Evolutionary conservation across 2,113 vertebrate species (phyloP), one percentile per base, ranked within the genome.

Genomic region (Clarias macrocephalus): DNA sequence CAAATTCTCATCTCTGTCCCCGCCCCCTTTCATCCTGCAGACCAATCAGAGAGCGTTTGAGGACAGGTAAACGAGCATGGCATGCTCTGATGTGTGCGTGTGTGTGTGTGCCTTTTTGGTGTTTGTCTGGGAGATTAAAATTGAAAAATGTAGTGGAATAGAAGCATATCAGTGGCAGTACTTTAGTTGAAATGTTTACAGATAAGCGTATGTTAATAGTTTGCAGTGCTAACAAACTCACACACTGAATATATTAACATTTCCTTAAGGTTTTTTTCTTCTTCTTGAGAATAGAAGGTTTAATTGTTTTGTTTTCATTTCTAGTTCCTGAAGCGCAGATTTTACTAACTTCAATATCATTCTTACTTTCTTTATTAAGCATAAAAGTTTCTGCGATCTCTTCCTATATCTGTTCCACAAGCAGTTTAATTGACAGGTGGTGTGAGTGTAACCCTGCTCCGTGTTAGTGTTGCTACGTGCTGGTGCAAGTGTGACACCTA

Each of bases 51-150:
- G 85, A 89, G 79, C 57, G 37, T 7, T 88, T 76, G 52, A 83
- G 52, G 85, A 88, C 91, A 94, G 92, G 94, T 94, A 93, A 93
- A 94, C 84, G 70, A 82, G 91, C 88, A 85, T 86, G 88, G 84
- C 87, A 86, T 82, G 18, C 79, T 42, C 37, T 79, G 23, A 30
- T 2, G 28, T 57, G 19, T 56, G 19, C 21, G 9, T 83, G 42
- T 60, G 8, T 75, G 21, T 60, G 8, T 75, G n/a, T 68, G 11
- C n/a, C n/a, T n/a, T 56, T 77, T 76, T 62, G 30, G 21, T 85
- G 72, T 80, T 75, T 79, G 59, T 85, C 59, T 85, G 33, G 13
- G 4, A 77, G 28, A 63, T 63, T 37, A 23, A 48, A 62, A 54
- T 81, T 28, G 18, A 87, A 48, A 86, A 25, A 37, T 83, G 83